phyloP scores from a whole-genome alignment of 2,797 vertebrate genomes.

The Australoheros facetus region DNA sequence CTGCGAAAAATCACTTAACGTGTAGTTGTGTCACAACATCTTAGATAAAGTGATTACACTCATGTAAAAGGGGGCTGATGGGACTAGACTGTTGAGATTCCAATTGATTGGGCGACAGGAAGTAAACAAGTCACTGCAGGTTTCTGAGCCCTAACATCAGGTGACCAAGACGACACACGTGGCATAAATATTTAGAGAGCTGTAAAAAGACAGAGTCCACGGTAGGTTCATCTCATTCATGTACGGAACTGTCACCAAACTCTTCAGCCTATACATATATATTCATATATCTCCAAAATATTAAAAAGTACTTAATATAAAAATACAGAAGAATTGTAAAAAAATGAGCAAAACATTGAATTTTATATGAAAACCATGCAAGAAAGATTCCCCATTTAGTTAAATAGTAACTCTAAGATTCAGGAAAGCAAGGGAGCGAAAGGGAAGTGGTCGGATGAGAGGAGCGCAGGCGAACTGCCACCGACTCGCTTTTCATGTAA shows the following conservation, averaged over 20 bases:
- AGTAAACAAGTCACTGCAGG: slow-evolving; percentile 79
- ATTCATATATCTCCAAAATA: slow-evolving; percentile 84
- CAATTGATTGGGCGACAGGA: slow-evolving; percentile 67
- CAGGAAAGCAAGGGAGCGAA: slow-evolving; percentile 64
- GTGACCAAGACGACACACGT: slow-evolving; percentile 73
- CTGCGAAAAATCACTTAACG: slow-evolving; percentile 37
- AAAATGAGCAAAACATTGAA: slow-evolving; percentile 83
- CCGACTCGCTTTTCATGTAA: slow-evolving; percentile 75
- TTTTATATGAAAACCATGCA: slow-evolving; percentile 85
- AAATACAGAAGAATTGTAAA: slow-evolving; percentile 88
- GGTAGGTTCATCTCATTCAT: slow-evolving; percentile 70
- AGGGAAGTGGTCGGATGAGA: slow-evolving; percentile 69
- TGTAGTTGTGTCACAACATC: slow-evolving; percentile 67
- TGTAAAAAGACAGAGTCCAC: slow-evolving; percentile 76
- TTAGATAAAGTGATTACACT: slow-evolving; percentile 57
- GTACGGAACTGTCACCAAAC: slow-evolving; percentile 73
- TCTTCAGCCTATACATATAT: slow-evolving; percentile 81
- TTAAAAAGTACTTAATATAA: slow-evolving; percentile 89
- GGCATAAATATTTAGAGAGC: slow-evolving; percentile 77
- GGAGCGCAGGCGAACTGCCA: slow-evolving; percentile 66
- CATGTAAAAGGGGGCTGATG: slow-evolving; percentile 57
- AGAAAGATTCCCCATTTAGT: slow-evolving; percentile 75
- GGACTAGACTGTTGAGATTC: slow-evolving; percentile 58
- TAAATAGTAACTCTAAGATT: slow-evolving; percentile 74
- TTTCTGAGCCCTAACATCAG: slow-evolving; percentile 72